A percentile compares a stretch with the other conserved stretches of the same genome.
phyloP scores from a whole-genome alignment of 2,888 invertebrate genomes.

The Xanthia togata region DNA sequence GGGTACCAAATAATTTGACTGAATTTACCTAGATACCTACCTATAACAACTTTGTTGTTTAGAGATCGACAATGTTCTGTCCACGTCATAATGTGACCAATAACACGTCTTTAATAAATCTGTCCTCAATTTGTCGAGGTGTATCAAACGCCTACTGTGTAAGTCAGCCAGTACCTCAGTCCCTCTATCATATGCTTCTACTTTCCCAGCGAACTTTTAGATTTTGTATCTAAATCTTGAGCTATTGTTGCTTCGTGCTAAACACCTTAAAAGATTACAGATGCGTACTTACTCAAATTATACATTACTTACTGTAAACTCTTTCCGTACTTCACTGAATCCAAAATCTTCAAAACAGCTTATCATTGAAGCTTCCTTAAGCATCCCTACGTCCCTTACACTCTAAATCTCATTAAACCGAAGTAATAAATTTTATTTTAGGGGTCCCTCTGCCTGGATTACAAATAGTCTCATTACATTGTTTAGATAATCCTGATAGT shows the following conservation, averaged over 20 bases:
- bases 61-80: background rate
- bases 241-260: background rate
- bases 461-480: constrained; percentile 78
- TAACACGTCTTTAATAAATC: background rate
- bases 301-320: constrained; percentile 1
- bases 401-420: constrained; percentile 71
- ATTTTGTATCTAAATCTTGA: background rate
- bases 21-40: too few species aligned
- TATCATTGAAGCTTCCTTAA: constrained; percentile 47
- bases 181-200: background rate
- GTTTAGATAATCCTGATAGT: constrained; percentile 76
- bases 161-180: too few species aligned
- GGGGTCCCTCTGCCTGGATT: constrained; percentile 71
- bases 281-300: background rate
- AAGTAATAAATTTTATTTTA: constrained; percentile 77
- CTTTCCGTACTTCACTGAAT: constrained; percentile 10
- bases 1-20: background rate
- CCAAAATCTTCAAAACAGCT: constrained; percentile 47
- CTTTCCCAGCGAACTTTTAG: too few species aligned
- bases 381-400: constrained; percentile 45
- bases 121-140: background rate
- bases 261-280: background rate
- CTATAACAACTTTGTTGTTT: too few species aligned
- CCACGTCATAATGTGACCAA: too few species aligned
- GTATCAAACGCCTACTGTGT: background rate